These are phyloP conservation scores for Dendrocincla tyrannina DNA, from an alignment of 2,797 vertebrate species.

Conservation along the genomic window DNA sequence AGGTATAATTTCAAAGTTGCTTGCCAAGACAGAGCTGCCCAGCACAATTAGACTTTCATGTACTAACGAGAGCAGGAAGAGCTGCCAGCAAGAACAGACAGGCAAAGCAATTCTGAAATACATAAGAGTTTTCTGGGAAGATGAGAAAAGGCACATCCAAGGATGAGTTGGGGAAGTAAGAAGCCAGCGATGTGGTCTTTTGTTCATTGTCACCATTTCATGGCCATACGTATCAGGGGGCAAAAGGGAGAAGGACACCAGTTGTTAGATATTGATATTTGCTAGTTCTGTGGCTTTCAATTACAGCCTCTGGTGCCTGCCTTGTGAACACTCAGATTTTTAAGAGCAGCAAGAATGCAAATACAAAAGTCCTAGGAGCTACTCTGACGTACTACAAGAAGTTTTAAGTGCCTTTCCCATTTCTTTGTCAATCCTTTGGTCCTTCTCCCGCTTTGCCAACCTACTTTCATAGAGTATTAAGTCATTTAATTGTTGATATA, in stretches of 20 bases:
- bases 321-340: not conserved
- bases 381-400: not conserved
- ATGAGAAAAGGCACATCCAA: not conserved
- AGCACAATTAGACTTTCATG: conserved; percentile 9
- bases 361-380: not conserved
- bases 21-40: conserved; percentile 11
- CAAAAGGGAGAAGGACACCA: not conserved
- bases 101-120: not conserved
- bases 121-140: not conserved
- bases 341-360: not conserved
- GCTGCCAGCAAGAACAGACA: not conserved
- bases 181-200: not conserved
- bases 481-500: not conserved
- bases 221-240: not conserved
- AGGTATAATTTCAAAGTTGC: not conserved
- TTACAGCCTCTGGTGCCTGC: not conserved
- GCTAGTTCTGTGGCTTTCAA: not conserved
- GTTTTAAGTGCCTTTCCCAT: not conserved
- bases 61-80: not conserved
- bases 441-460: not conserved
- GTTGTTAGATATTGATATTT: not conserved
- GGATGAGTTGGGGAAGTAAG: not conserved
- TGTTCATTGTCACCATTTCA: not conserved
- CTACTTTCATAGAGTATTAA: not conserved
- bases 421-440: not conserved